Percentiles rank a stretch among this genome's conserved stretches.
Evolutionary conservation across 2,797 vertebrate genomes (phyloP).

Genomic region (Arnoldichthys spilopterus): DNA sequence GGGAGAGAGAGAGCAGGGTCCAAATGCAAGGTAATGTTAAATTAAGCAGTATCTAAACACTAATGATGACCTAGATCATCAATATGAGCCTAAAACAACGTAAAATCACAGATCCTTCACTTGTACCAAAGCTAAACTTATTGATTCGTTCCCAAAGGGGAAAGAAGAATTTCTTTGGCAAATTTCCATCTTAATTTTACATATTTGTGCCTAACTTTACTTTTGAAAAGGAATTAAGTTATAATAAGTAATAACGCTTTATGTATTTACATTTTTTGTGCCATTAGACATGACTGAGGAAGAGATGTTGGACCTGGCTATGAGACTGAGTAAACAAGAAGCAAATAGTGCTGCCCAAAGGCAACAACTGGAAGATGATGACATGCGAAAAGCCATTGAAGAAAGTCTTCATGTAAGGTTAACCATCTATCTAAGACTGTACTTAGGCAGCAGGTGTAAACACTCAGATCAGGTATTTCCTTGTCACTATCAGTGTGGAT

Average conservation of each 20-base stretch:
- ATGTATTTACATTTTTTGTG: slow-evolving; percentile 18
- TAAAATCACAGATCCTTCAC: not conserved
- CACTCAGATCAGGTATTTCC: not conserved
- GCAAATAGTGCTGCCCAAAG: slow-evolving; percentile 79
- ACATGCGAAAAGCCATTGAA: slow-evolving; percentile 88
- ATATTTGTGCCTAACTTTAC: not conserved
- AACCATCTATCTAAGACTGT: not conserved
- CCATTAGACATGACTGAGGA: slow-evolving; percentile 92
- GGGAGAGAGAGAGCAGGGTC: slow-evolving; percentile 52
- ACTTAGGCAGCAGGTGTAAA: not conserved
- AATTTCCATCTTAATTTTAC: not conserved
- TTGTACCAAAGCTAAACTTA: too few species aligned
- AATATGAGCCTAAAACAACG: not conserved
- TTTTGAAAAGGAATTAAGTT: not conserved
- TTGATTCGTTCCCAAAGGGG: too few species aligned
- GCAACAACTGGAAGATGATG: slow-evolving; percentile 85
- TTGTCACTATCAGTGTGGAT: not conserved
- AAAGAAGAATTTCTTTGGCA: too few species aligned
- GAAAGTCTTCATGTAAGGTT: slow-evolving; percentile 88
- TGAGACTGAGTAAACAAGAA: slow-evolving; percentile 91
- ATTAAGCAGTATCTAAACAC: too few species aligned
- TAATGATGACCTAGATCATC: too few species aligned
- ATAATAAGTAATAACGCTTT: too few species aligned
- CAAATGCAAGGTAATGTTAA: slow-evolving; percentile 63
- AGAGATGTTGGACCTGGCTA: slow-evolving; percentile 90